A percentile compares a stretch with the other conserved stretches of the same genome.
phyloP scores from a whole-genome alignment of 2,797 vertebrate species.

The Gouania willdenowi region DNA sequence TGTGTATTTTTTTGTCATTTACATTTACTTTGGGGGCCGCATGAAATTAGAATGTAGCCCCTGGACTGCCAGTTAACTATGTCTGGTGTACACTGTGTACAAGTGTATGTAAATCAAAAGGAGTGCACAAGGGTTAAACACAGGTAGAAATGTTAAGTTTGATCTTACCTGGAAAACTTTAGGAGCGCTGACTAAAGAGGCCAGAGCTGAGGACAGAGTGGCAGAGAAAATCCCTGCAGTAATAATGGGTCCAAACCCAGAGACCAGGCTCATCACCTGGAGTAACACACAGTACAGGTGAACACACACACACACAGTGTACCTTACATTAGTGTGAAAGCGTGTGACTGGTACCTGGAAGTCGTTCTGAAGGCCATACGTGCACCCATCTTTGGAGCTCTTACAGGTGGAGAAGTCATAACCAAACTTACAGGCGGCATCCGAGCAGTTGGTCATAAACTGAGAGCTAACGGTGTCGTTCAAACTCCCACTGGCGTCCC shows the following conservation, averaged over 20 bases:
- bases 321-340: too few species aligned
- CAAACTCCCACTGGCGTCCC: conserved; percentile 90
- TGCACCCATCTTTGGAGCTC: background rate
- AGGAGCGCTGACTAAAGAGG: conserved; percentile 95
- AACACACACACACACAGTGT: too few species aligned
- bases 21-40: too few species aligned
- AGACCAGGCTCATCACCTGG: conserved; percentile 93
- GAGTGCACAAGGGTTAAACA: too few species aligned
- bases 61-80: too few species aligned
- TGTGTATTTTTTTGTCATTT: too few species aligned
- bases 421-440: conserved; percentile 84
- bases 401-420: conserved; percentile 88
- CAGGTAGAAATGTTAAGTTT: too few species aligned
- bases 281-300: too few species aligned
- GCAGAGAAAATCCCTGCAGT: conserved; percentile 97
- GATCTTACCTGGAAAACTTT: conserved; percentile 93
- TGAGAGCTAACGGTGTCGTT: conserved; percentile 76
- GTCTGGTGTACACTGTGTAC: too few species aligned
- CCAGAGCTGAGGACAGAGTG: conserved; percentile 95
- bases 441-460: conserved; percentile 81
- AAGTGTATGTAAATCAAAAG: too few species aligned
- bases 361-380: conserved; percentile 85
- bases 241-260: conserved; percentile 93
- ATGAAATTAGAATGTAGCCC: too few species aligned
- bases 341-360: conserved; percentile 82